Evolutionary conservation across 2,888 invertebrate genomes (phyloP).

Genomic region (Tortricodes alternella): DNA sequence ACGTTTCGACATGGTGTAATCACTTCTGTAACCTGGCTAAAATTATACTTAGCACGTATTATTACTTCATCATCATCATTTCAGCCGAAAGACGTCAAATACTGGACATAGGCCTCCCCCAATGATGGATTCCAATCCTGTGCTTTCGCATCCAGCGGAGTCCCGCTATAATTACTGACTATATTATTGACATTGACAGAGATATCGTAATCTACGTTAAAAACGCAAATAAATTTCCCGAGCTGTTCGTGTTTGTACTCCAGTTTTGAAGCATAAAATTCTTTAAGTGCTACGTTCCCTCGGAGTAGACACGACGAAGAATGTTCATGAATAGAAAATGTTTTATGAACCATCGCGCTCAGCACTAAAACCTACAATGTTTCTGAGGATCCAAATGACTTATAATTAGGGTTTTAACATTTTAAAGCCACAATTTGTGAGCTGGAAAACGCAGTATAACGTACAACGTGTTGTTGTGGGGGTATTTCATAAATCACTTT

Average conservation of each 20-base stretch:
- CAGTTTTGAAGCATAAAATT: constrained; percentile 35
- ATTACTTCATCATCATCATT: too few species aligned
- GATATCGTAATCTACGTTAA: constrained; percentile 5
- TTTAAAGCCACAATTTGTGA: constrained; percentile 66
- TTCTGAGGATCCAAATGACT: constrained; percentile 51
- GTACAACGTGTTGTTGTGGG: constrained; percentile 37
- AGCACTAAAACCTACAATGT: constrained; percentile 60
- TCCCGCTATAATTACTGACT: too few species aligned
- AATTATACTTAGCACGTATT: too few species aligned
- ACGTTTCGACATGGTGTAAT: constrained; percentile 15
- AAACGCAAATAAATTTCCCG: constrained; percentile 14
- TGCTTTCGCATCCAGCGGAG: too few species aligned
- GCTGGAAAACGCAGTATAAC: constrained; percentile 16
- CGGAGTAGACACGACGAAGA: constrained; percentile 33
- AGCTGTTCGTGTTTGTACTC: constrained; percentile 20
- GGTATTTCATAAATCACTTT: constrained; percentile 18
- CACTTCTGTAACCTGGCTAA: constrained; percentile 10
- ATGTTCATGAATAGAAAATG: constrained; percentile 51
- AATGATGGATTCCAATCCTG: too few species aligned
- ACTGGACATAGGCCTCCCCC: too few species aligned
- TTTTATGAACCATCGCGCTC: constrained; percentile 53
- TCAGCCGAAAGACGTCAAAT: too few species aligned
- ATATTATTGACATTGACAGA: too few species aligned
- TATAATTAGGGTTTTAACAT: constrained; percentile 63
- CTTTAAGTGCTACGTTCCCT: constrained; percentile 35